These are phyloP conservation scores for Oxycera nigricornis DNA, from an alignment of 2,888 invertebrate species.

Conservation along the genomic window DNA sequence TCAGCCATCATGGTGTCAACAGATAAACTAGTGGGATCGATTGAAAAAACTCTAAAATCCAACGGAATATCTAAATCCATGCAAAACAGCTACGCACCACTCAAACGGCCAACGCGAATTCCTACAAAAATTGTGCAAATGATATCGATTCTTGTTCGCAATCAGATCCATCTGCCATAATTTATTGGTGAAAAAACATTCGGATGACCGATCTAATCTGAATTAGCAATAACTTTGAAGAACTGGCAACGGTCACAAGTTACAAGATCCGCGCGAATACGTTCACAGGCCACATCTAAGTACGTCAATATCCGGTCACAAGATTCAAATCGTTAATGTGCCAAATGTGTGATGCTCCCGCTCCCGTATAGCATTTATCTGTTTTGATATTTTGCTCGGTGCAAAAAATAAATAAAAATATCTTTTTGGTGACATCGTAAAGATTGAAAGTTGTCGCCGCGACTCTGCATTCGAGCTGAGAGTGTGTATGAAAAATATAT, in stretches of 20 bases:
- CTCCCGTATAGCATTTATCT: neutral
- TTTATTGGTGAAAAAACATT: neutral
- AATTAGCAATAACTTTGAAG: neutral
- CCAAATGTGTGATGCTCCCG: constrained; percentile 2
- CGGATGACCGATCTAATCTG: neutral
- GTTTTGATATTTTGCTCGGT: neutral
- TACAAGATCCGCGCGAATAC: constrained; percentile 15
- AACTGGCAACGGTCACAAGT: neutral
- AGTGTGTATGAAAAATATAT: neutral
- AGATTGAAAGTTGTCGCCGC: neutral
- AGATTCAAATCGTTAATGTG: neutral
- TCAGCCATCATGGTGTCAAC: too few relatives aligned
- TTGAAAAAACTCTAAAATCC: too few relatives aligned
- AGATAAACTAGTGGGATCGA: too few relatives aligned
- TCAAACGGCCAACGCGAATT: too few relatives aligned
- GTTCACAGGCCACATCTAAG: constrained; percentile 3
- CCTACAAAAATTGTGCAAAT: too few relatives aligned
- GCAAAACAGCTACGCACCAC: too few relatives aligned
- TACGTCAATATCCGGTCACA: constrained; percentile 26
- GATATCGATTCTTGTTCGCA: too few relatives aligned
- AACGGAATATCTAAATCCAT: too few relatives aligned
- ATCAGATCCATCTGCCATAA: too few relatives aligned
- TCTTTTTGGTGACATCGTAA: neutral
- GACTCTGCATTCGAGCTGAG: neutral
- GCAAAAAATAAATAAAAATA: too few relatives aligned